Conservation (phyloP, 2,797 vertebrate species). For the Chiloscyllium punctatum region DNA sequence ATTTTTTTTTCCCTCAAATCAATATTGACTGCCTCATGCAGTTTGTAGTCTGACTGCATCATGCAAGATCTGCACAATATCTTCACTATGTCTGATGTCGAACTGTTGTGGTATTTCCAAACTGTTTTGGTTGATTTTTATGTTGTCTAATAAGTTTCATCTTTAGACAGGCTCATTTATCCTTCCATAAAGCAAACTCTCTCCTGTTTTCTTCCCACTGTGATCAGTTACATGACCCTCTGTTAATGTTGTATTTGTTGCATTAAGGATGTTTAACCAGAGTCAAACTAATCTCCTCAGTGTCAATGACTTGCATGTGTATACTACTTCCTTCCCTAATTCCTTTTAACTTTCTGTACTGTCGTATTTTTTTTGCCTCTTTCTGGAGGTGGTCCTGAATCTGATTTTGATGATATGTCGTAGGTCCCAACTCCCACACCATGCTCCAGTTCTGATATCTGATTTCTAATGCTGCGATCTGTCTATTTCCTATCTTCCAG, state of each 20-base stretch:
- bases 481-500: neutral
- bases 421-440: neutral
- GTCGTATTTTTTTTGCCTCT: neutral
- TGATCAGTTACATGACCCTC: neutral
- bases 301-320: neutral
- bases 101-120: neutral
- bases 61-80: neutral
- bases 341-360: neutral
- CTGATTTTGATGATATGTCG: neutral
- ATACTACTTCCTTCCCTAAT: neutral
- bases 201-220: neutral
- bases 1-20: neutral
- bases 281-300: neutral
- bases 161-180: neutral
- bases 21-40: neutral
- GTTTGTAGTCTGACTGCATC: neutral
- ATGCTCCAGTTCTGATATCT: neutral
- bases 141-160: neutral
- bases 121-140: neutral
- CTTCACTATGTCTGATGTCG: neutral
- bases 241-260: neutral
- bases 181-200: neutral
- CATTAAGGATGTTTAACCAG: neutral
- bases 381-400: neutral
- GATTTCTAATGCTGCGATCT: neutral